These are phyloP conservation scores for Ellobius talpinus DNA, from an alignment of 2,113 vertebrate species.

Conservation along the genomic window DNA sequence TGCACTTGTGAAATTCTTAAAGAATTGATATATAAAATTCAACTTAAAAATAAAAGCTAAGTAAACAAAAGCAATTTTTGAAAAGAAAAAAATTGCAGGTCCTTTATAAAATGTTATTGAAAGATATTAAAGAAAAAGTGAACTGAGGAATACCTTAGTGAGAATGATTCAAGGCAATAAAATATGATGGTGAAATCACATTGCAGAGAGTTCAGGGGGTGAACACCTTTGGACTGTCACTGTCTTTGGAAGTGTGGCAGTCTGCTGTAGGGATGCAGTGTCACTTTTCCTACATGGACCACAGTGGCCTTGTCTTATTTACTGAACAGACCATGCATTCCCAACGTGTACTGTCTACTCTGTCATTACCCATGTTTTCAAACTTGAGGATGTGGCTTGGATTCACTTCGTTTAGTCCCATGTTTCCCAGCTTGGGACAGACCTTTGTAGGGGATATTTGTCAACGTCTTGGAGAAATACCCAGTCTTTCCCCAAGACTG, in stretches of 20 bases:
- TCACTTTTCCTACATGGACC: not conserved
- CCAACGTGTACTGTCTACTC: not conserved
- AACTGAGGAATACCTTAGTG: not conserved
- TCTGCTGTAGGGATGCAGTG: not conserved
- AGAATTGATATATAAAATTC: not conserved
- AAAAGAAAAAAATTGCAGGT: not conserved
- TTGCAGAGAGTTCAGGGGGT: not conserved
- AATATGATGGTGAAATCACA: not conserved
- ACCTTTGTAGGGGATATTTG: not conserved
- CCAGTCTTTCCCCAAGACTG: not conserved
- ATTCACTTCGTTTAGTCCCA: not conserved
- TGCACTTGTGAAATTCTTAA: not conserved
- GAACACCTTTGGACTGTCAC: not conserved
- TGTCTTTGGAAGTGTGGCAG: not conserved
- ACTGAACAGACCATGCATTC: not conserved
- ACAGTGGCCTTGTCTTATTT: not conserved
- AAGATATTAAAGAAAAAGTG: conserved; percentile 38
- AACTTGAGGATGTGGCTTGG: not conserved
- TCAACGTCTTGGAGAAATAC: not conserved
- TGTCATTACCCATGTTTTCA: not conserved
- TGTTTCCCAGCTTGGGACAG: not conserved
- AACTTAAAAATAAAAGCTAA: not conserved
- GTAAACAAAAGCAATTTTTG: not conserved
- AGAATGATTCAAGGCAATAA: conserved; percentile 31
- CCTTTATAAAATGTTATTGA: conserved; percentile 18